A percentile compares a stretch with the other conserved stretches of the same genome.
Evolutionary conservation across 2,797 vertebrate genomes (phyloP).

Genomic region (Tympanoctomys barrerae): DNA sequence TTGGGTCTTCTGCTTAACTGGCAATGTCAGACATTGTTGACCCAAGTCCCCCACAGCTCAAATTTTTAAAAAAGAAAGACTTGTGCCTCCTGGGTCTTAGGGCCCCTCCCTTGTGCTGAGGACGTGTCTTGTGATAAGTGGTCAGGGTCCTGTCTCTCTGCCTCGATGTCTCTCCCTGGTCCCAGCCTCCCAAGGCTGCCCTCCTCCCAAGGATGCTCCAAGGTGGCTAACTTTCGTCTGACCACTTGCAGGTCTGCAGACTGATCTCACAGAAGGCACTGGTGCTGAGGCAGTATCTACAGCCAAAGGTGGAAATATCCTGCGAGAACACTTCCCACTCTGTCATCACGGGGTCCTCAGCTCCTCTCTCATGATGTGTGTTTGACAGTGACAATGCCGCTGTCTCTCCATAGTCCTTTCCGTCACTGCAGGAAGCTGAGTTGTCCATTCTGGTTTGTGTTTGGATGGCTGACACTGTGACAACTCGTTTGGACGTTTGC

Average conservation of each 20-base stretch:
- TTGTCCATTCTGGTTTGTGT: constrained; percentile 33
- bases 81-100: fast-evolving
- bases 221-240: background rate
- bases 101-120: background rate
- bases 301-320: background rate
- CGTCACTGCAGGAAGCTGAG: background rate
- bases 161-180: background rate
- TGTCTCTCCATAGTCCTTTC: background rate
- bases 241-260: background rate
- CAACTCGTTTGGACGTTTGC: constrained; percentile 52
- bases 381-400: background rate
- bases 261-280: too few relatives aligned
- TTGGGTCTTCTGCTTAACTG: too few relatives aligned
- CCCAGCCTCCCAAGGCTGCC: background rate
- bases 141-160: background rate
- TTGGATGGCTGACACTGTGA: constrained; percentile 56
- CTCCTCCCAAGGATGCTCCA: background rate
- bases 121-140: background rate
- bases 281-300: background rate
- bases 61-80: background rate
- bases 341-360: fast-evolving
- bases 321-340: fast-evolving
- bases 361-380: fast-evolving
- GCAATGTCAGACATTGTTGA: too few relatives aligned
- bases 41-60: too few relatives aligned